Evolutionary conservation across 2,113 vertebrate genomes (phyloP).

Genomic region (Corynorhinus townsendii): DNA sequence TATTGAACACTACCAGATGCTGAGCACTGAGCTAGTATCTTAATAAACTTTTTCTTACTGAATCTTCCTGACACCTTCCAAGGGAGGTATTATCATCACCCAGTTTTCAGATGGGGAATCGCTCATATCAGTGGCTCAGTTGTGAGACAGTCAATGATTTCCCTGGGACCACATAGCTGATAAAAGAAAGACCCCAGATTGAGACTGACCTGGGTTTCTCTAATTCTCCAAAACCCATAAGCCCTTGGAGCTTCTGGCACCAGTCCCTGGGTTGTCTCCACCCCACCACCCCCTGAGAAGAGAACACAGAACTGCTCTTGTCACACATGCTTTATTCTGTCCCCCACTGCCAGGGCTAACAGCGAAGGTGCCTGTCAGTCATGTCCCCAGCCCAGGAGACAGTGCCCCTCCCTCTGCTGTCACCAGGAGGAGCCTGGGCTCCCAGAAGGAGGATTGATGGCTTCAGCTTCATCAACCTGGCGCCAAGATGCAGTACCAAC

Average conservation of each 20-base stretch:
- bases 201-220: background rate
- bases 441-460: background rate
- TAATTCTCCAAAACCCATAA: background rate
- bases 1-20: background rate
- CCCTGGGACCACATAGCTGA: background rate
- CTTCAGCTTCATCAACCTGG: background rate
- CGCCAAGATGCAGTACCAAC: background rate
- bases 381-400: background rate
- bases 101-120: background rate
- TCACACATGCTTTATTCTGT: background rate
- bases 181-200: background rate
- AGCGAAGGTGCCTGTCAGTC: background rate
- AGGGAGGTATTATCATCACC: background rate
- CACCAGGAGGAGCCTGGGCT: background rate
- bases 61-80: background rate
- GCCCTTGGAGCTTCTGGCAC: background rate
- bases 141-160: background rate
- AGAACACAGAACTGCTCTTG: background rate
- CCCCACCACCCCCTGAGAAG: background rate
- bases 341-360: background rate
- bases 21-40: background rate
- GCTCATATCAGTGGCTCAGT: background rate
- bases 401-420: background rate
- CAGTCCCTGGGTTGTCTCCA: background rate
- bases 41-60: background rate